phyloP scores from a whole-genome alignment of 2,797 vertebrate genomes.

The Scolopax rusticola region DNA sequence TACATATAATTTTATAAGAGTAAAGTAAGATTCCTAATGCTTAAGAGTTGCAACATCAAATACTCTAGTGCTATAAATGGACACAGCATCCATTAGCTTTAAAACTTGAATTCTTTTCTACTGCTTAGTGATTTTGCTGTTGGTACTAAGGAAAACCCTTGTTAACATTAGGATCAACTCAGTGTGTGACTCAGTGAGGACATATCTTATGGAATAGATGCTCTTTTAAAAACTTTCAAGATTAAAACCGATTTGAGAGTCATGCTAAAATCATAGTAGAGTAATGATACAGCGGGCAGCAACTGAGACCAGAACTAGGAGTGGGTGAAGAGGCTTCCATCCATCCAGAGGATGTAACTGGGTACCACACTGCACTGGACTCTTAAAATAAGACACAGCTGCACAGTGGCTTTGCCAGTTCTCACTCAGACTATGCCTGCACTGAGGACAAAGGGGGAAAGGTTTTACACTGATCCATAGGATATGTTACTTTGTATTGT shows the following conservation, averaged over 20 bases:
- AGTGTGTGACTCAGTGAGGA: not conserved
- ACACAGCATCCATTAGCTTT: not conserved
- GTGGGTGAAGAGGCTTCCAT: not conserved
- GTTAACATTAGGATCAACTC: not conserved
- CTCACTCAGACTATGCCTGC: not conserved
- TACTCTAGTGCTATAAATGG: not conserved
- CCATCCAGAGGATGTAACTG: not conserved
- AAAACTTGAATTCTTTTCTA: not conserved
- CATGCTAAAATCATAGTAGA: not conserved
- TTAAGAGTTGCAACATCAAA: not conserved
- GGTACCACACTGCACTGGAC: not conserved
- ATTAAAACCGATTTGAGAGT: not conserved
- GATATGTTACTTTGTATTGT: not conserved
- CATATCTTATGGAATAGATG: not conserved
- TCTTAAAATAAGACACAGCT: not conserved
- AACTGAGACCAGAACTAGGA: not conserved
- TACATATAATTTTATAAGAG: not conserved
- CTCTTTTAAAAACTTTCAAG: not conserved
- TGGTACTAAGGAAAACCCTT: not conserved
- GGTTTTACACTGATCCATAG: not conserved
- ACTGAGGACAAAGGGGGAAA: not conserved
- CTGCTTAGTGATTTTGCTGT: not conserved
- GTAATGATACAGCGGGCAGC: rapidly evolving
- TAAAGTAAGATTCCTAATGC: not conserved
- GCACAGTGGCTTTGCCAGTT: not conserved